Conservation (phyloP, 2,888 invertebrate species). For the Pandemis cinnamomeana region DNA sequence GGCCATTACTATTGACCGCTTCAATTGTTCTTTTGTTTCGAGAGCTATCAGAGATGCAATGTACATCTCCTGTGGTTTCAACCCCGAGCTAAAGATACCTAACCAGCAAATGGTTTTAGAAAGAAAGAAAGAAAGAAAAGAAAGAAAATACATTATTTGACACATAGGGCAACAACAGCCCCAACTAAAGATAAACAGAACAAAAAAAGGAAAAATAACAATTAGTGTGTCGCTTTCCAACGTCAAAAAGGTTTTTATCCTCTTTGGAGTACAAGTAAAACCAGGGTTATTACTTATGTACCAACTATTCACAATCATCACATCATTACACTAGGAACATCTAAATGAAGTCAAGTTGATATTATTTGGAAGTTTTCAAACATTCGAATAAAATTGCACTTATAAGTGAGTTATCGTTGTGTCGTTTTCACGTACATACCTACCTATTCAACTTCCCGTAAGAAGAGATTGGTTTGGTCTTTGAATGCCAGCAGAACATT, state of each 20-base stretch:
- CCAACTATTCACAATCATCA: too few species aligned
- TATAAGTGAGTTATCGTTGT: not conserved
- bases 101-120: not conserved
- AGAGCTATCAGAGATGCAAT: slow-evolving; percentile 25
- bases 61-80: not conserved
- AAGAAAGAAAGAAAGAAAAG: too few species aligned
- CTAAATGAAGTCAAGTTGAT: not conserved
- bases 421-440: not conserved
- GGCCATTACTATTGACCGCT: slow-evolving; percentile 31
- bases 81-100: not conserved
- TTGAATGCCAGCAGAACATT: too few species aligned
- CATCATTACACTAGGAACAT: too few species aligned
- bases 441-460: not conserved
- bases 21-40: slow-evolving; percentile 33
- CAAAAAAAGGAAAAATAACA: too few species aligned
- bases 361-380: not conserved
- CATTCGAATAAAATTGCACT: not conserved
- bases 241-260: too few species aligned
- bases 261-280: not conserved
- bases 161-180: too few species aligned
- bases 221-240: too few species aligned
- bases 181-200: too few species aligned
- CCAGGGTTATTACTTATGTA: too few species aligned
- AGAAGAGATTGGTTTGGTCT: not conserved
- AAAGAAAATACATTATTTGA: too few species aligned